Base-by-base conservation (phyloP, 2,888 invertebrate genomes). In the Cancer borealis region DNA sequence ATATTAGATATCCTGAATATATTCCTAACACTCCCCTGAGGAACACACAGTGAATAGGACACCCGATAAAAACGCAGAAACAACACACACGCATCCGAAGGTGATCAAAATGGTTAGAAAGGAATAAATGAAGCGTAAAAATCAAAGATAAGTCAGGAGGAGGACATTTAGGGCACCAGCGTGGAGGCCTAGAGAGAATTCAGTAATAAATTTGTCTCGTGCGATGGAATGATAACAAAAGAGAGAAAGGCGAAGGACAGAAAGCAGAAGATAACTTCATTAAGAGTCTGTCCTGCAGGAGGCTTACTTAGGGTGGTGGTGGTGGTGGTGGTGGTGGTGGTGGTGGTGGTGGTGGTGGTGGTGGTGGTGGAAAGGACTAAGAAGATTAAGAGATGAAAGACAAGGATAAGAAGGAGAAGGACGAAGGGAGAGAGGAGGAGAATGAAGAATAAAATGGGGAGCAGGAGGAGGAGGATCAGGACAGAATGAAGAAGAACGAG, bases 81-180 rank as follows among this genome's bases (percentile, higher is more conserved):
- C 12, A 79, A 30, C 30, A 79, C 3, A 30, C 12, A 14, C 14
- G 12, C 79, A 8, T 8, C 30, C 79, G 0, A 66, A 14, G 66
- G 66, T 66, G n/a, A 79, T 79, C 79, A 26, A 26, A 79, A 79
- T 26, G 12, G 30, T 30, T 39, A 79, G 79, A 79, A 30, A 30
- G 30, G 30, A 79, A 79, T 79, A 79, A 79, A 79, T 30, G 30
- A 12, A 30, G 79, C 79, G 79, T 79, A 79, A 79, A 79, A 79
- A 0, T 79, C 21, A 79, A 30, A 26, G 30, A 79, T 79, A 79
- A 79, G 30, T 79, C 79, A 30, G 14, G 30, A 26, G 12, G 12
- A 26, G 79, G 79, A 79, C 30, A 79, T 79, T 79, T 79, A 79
- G 79, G 30, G 30, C 12, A 79, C 12, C 30, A 12, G 30, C 10